Evolutionary conservation across 2,113 vertebrate genomes (phyloP).

Genomic region (Alethe diademata): DNA sequence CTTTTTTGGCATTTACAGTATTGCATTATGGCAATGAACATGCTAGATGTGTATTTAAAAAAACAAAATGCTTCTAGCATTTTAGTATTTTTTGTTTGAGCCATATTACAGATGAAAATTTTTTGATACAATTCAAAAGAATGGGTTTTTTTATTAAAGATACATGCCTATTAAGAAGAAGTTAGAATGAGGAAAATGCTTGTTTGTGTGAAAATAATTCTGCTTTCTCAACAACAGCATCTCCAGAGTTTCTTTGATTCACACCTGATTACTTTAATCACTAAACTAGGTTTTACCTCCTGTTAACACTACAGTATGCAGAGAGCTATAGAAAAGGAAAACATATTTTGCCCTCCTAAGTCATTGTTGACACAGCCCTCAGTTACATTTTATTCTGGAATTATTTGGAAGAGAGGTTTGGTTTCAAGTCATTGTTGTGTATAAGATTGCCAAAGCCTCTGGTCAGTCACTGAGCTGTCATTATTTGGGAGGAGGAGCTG

Average conservation of each 20-base stretch:
- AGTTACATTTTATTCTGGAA: background rate
- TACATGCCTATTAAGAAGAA: background rate
- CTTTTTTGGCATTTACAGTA: slow-evolving; percentile 41
- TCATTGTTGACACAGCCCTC: background rate
- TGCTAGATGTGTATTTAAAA: background rate
- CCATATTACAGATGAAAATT: background rate
- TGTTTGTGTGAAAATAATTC: slow-evolving; percentile 47
- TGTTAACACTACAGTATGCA: background rate
- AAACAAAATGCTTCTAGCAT: background rate
- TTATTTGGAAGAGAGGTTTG: background rate
- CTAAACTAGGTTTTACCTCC: slow-evolving; percentile 11
- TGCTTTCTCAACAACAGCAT: slow-evolving; percentile 22
- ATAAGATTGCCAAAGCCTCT: background rate
- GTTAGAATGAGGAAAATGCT: slow-evolving; percentile 14
- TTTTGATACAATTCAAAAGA: slow-evolving; percentile 27
- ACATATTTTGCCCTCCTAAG: background rate
- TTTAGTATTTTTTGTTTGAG: slow-evolving; percentile 12
- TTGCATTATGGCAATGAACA: slow-evolving; percentile 35
- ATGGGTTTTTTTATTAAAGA: slow-evolving; percentile 44
- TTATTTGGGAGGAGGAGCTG: background rate
- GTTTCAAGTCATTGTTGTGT: background rate
- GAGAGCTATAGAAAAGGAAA: background rate
- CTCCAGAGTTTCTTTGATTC: slow-evolving; percentile 39
- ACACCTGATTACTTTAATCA: slow-evolving; percentile 34
- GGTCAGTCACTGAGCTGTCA: background rate